Evolutionary conservation across 2,113 vertebrate genomes (phyloP).

Genomic region (Patagioenas fasciata): DNA sequence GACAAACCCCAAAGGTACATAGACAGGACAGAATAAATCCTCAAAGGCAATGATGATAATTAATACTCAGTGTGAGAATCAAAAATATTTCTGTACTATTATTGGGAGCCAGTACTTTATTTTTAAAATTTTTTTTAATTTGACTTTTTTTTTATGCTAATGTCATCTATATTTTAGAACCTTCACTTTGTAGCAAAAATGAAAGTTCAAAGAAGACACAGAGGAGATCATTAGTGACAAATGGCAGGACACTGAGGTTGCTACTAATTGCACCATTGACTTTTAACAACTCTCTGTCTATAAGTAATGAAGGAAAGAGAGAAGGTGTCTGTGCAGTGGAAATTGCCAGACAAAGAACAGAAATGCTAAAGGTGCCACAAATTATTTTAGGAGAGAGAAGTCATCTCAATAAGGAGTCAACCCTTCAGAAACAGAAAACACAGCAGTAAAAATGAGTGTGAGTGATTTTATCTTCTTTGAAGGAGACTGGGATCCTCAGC

Average conservation of each 20-base stretch:
- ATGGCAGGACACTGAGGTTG: not conserved
- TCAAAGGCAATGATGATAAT: not conserved
- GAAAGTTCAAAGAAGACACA: not conserved
- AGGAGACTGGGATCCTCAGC: not conserved
- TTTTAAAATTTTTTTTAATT: not conserved
- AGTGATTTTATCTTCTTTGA: slow-evolving; percentile 4
- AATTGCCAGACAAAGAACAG: not conserved
- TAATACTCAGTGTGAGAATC: not conserved
- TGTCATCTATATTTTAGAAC: not conserved
- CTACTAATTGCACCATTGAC: not conserved
- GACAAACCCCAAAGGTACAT: not conserved
- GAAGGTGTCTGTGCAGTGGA: not conserved
- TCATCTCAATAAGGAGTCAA: not conserved
- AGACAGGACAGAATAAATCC: not conserved
- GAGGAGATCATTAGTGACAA: not conserved
- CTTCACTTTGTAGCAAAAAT: not conserved
- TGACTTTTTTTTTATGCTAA: not conserved
- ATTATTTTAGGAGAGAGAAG: not conserved
- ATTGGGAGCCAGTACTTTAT: not conserved
- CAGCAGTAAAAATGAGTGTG: not conserved
- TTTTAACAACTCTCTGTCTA: not conserved
- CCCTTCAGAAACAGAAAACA: not conserved
- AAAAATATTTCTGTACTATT: not conserved
- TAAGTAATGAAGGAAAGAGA: not conserved
- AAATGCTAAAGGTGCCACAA: not conserved